phyloP scores from a whole-genome alignment of 2,888 invertebrate genomes.

The Agriopis marginaria region DNA sequence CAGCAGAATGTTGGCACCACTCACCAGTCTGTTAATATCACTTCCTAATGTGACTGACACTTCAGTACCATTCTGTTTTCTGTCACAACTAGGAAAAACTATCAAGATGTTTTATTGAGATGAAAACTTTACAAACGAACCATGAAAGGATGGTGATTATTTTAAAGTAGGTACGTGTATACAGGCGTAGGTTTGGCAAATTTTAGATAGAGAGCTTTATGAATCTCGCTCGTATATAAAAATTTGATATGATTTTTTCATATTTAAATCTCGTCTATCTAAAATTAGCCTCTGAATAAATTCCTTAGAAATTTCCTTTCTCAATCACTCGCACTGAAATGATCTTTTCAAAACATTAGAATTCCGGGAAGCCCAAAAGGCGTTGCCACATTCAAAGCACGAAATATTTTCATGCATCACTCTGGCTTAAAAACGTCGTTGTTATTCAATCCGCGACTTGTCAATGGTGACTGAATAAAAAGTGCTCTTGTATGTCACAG shows the following conservation, averaged over 20 bases:
- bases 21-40: slow-evolving; percentile 55
- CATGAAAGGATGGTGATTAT: background rate
- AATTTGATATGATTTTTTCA: too few species aligned
- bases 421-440: slow-evolving; percentile 39
- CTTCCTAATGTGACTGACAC: slow-evolving; percentile 43
- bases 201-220: too few species aligned
- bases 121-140: background rate
- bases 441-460: slow-evolving; percentile 73
- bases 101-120: slow-evolving; percentile 1
- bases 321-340: slow-evolving; percentile 15
- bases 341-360: slow-evolving; percentile 34
- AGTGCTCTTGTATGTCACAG: slow-evolving; percentile 55
- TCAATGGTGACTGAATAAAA: slow-evolving; percentile 68
- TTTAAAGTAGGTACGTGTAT: background rate
- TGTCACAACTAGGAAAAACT: slow-evolving; percentile 13
- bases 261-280: background rate
- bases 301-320: slow-evolving; percentile 12
- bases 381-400: slow-evolving; percentile 35
- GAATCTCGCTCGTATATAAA: too few species aligned
- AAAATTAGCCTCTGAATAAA: slow-evolving; percentile 12
- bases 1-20: slow-evolving; percentile 55
- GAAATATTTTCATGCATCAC: slow-evolving; percentile 31
- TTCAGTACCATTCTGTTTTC: slow-evolving; percentile 18
- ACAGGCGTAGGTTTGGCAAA: background rate
- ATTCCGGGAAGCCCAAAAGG: slow-evolving; percentile 36